Conservation (phyloP, 2,113 vertebrate species). For the Callopanchax toddi region DNA sequence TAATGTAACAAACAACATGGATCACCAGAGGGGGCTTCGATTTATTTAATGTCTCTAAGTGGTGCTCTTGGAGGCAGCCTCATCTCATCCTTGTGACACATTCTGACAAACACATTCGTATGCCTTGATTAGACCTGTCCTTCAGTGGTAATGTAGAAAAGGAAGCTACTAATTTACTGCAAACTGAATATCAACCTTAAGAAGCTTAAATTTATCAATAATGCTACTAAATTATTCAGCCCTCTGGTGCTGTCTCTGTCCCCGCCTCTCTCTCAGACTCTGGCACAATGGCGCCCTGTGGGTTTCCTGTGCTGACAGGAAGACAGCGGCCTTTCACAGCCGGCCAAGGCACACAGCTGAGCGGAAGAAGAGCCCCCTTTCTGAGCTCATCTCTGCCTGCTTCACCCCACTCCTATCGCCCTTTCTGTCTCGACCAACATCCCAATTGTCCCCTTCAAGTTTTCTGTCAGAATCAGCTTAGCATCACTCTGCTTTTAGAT, state of each 20-base stretch:
- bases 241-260: slow-evolving; percentile 43
- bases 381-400: slow-evolving; percentile 41
- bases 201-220: slow-evolving; percentile 48
- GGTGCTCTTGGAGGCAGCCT: slow-evolving; percentile 9
- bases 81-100: slow-evolving; percentile 4
- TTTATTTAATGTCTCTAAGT: slow-evolving; percentile 5
- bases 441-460: slow-evolving; percentile 23
- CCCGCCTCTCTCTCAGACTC: slow-evolving; percentile 19
- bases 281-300: slow-evolving; percentile 73
- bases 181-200: slow-evolving; percentile 36
- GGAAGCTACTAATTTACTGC: slow-evolving; percentile 1
- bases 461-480: slow-evolving; percentile 16
- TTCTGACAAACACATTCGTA: slow-evolving; percentile 18
- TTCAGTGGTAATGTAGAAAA: neutral
- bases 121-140: slow-evolving; percentile 6
- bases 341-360: slow-evolving; percentile 80
- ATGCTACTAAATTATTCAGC: slow-evolving; percentile 60
- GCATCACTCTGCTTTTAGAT: no score
- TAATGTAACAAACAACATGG: slow-evolving; percentile 29
- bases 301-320: slow-evolving; percentile 75
- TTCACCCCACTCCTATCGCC: slow-evolving; percentile 8
- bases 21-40: neutral
- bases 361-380: slow-evolving; percentile 73
- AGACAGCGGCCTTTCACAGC: slow-evolving; percentile 77
- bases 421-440: slow-evolving; percentile 38